Conservation (phyloP, 64 coral and sea anemone species). For the Anthopleura sola region DNA sequence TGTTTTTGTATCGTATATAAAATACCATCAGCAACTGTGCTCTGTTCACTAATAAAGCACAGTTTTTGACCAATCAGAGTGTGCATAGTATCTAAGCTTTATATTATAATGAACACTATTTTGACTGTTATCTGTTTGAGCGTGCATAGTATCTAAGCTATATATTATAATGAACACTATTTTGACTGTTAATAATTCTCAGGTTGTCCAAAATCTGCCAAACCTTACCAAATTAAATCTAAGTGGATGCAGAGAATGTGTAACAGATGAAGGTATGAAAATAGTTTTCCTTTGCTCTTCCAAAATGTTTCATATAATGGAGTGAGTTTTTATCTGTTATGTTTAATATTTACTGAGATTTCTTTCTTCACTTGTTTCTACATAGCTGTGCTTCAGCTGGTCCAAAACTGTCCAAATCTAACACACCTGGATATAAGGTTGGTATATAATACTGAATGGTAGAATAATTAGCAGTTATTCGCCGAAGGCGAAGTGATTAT, state of each 20-base stretch:
- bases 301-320: too few species aligned
- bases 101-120: too few species aligned
- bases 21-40: too few species aligned
- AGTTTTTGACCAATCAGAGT: too few species aligned
- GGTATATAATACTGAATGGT: not conserved
- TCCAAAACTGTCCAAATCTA: constrained; percentile 34
- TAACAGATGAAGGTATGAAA: constrained; percentile 80
- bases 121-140: too few species aligned
- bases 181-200: not conserved
- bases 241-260: constrained; percentile 89
- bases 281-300: not conserved
- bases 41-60: too few species aligned
- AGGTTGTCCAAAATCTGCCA: constrained; percentile 76
- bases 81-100: too few species aligned
- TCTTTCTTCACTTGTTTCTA: not conserved
- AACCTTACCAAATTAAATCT: constrained; percentile 73
- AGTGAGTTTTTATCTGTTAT: not conserved
- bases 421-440: constrained; percentile 58
- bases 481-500: too few species aligned
- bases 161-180: too few species aligned
- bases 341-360: not conserved
- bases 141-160: too few species aligned
- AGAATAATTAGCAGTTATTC: too few species aligned
- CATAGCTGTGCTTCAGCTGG: constrained; percentile 37
- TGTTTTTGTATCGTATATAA: too few species aligned